phyloP scores from a whole-genome alignment of 2,888 invertebrate genomes.

The Shargacucullia verbasci region DNA sequence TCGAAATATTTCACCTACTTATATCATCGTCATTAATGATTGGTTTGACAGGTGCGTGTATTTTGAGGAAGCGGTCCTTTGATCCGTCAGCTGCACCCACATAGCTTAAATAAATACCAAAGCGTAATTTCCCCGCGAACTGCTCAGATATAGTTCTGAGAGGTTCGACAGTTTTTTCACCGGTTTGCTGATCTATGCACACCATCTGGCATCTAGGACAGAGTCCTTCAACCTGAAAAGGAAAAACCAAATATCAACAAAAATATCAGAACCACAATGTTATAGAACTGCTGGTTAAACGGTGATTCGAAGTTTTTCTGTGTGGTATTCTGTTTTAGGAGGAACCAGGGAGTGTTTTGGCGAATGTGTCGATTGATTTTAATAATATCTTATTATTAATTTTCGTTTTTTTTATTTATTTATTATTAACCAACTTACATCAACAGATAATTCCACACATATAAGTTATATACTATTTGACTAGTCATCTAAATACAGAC shows the following conservation, averaged over 20 bases:
- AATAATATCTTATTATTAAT: too few species aligned
- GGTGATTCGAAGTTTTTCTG: too few species aligned
- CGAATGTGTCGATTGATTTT: too few species aligned
- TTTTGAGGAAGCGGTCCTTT: conserved; percentile 65
- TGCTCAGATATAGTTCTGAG: conserved; percentile 92
- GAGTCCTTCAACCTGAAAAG: conserved; percentile 91
- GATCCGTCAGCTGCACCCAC: conserved; percentile 73
- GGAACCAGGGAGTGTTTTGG: too few species aligned
- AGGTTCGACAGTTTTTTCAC: conserved; percentile 94
- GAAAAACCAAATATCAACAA: conserved; percentile 8
- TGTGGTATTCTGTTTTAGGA: too few species aligned
- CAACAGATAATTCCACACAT: too few species aligned
- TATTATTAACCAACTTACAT: too few species aligned
- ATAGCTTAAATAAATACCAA: conserved; percentile 93
- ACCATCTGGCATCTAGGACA: conserved; percentile 99
- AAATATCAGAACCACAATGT: not conserved
- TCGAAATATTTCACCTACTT: conserved; percentile 69
- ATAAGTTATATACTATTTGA: too few species aligned
- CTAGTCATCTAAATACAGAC: too few species aligned
- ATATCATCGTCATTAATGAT: conserved; percentile 71
- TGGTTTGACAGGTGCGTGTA: conserved; percentile 67
- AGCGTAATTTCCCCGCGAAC: conserved; percentile 93
- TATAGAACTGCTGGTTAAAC: too few species aligned
- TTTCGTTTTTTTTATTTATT: too few species aligned
- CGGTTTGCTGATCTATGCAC: conserved; percentile 96